Evolutionary conservation across 2,888 invertebrate species (phyloP).

Genomic region (Drosophila tripunctata): DNA sequence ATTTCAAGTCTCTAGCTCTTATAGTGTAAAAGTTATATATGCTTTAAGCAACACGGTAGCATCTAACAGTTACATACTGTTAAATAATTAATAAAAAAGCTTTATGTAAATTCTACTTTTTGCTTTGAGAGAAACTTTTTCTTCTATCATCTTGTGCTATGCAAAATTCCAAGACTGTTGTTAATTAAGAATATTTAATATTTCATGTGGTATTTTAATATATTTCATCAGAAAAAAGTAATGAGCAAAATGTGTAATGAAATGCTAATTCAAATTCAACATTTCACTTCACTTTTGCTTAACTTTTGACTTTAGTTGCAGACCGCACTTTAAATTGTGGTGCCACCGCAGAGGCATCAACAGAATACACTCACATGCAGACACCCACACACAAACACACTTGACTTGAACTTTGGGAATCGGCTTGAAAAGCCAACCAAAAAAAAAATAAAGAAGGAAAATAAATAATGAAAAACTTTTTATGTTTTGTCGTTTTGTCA

Average conservation of each 20-base stretch:
- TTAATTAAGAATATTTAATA: neutral
- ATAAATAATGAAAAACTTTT: constrained; percentile 1
- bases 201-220: neutral
- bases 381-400: neutral
- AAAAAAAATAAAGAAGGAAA: too few species aligned
- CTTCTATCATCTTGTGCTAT: neutral
- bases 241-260: neutral
- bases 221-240: neutral
- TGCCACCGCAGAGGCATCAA: neutral
- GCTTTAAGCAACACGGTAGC: too few species aligned
- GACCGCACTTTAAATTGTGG: constrained; percentile 10
- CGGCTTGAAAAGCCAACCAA: neutral
- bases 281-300: neutral
- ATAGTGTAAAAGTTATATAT: neutral
- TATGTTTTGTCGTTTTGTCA: constrained; percentile 4
- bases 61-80: neutral
- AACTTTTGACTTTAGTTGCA: neutral
- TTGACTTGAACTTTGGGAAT: constrained; percentile 1
- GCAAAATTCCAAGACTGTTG: too few species aligned
- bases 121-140: neutral
- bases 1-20: neutral
- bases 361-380: neutral
- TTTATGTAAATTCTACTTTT: neutral
- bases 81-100: neutral
- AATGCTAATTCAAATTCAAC: neutral